A percentile compares a stretch with the other conserved stretches of the same genome.
Conservation (phyloP, 2,797 vertebrate genomes). For the Sebastes diploproa region DNA sequence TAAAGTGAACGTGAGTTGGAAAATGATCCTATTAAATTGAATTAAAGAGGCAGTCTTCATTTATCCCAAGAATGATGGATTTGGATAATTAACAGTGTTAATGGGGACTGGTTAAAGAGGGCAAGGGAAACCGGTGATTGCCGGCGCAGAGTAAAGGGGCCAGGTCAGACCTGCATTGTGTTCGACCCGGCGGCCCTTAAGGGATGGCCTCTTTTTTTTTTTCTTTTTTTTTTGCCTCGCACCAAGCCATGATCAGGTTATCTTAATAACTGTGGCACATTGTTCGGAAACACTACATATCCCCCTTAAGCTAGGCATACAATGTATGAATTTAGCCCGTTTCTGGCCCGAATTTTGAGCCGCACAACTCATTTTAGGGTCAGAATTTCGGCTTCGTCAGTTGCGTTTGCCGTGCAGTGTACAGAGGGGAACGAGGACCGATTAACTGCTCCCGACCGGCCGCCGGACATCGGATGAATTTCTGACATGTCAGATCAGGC, state of each 20-base stretch:
- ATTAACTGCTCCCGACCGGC: too few species aligned
- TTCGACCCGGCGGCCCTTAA: conserved; percentile 4
- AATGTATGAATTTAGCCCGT: too few species aligned
- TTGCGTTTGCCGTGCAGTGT: too few species aligned
- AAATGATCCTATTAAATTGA: conserved; percentile 88
- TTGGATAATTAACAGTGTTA: conserved; percentile 86
- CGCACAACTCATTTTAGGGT: too few species aligned
- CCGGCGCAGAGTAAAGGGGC: conserved; percentile 61
- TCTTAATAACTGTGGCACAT: conserved; percentile 33
- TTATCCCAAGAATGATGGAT: conserved; percentile 86
- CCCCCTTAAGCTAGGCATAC: neutral
- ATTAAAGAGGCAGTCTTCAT: conserved; percentile 89
- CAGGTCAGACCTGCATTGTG: conserved; percentile 63
- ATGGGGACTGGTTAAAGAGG: conserved; percentile 82
- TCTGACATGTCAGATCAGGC: too few species aligned
- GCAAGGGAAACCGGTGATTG: conserved; percentile 66
- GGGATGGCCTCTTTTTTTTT: conserved; percentile 3
- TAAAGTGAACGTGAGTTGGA: conserved; percentile 83
- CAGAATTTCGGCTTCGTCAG: too few species aligned
- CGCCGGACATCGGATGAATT: too few species aligned
- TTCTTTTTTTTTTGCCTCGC: neutral
- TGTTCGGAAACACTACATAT: conserved; percentile 23
- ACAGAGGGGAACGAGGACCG: too few species aligned
- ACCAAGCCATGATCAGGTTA: conserved; percentile 22
- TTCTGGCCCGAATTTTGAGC: too few species aligned